Conservation (phyloP, 2,113 vertebrate genomes). For the Uria lomvia region DNA sequence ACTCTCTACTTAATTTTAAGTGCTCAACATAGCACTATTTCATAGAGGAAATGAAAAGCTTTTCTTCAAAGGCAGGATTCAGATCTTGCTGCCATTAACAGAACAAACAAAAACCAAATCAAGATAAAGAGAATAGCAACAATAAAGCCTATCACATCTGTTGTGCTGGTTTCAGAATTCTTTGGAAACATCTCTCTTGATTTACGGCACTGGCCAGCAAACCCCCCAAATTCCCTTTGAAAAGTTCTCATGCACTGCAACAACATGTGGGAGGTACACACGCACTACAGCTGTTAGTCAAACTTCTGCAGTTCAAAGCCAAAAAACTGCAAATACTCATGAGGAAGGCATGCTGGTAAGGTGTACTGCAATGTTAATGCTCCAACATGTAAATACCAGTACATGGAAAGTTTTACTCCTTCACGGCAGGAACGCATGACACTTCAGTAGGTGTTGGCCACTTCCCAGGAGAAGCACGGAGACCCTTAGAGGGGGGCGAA, state of each 20-base stretch:
- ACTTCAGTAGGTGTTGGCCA: background rate
- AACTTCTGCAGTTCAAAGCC: background rate
- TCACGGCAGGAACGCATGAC: accelerated
- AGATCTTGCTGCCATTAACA: background rate
- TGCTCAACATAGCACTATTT: background rate
- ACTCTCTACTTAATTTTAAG: background rate
- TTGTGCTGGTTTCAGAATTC: background rate
- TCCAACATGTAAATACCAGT: background rate
- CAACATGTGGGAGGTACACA: background rate
- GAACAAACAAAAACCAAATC: background rate
- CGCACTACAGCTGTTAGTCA: background rate
- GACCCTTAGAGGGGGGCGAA: background rate
- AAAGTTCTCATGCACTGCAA: background rate
- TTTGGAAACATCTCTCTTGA: background rate
- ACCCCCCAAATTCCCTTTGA: background rate
- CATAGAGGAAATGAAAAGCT: background rate
- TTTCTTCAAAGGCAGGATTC: background rate
- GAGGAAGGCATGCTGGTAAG: background rate
- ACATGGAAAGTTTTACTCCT: background rate
- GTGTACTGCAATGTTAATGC: background rate
- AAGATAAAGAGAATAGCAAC: background rate
- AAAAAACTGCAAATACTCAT: background rate
- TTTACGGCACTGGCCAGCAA: background rate
- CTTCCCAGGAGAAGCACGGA: background rate
- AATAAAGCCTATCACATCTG: background rate